Evolutionary conservation across 2,888 invertebrate genomes (phyloP).

Genomic region (Ormyrus rosae): DNA sequence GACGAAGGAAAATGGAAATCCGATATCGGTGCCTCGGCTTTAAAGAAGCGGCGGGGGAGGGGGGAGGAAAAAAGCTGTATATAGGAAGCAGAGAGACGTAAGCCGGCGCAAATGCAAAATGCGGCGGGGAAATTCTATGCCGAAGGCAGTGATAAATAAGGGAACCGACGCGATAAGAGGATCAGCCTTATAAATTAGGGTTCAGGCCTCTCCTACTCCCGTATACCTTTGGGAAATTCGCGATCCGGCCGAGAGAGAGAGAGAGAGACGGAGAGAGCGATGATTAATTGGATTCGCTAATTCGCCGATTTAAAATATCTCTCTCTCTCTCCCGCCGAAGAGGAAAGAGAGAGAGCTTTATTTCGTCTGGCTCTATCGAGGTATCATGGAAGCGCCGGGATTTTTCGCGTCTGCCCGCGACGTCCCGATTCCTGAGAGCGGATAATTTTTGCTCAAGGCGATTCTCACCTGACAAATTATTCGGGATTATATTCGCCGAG

Average conservation of each 20-base stretch:
- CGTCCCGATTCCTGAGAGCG: not conserved
- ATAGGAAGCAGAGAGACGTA: slow-evolving; percentile 8
- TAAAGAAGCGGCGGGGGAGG: slow-evolving; percentile 28
- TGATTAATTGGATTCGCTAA: slow-evolving; percentile 57
- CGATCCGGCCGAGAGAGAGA: slow-evolving; percentile 10
- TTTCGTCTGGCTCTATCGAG: slow-evolving; percentile 11
- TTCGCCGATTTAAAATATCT: slow-evolving; percentile 55
- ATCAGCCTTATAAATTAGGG: slow-evolving; percentile 59
- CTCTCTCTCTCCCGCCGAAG: not conserved
- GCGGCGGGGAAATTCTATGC: slow-evolving; percentile 41
- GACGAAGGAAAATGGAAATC: slow-evolving; percentile 51
- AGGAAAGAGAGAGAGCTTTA: not conserved
- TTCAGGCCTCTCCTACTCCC: slow-evolving; percentile 19
- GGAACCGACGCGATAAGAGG: slow-evolving; percentile 56
- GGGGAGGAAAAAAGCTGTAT: slow-evolving; percentile 5
- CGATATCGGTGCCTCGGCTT: slow-evolving; percentile 46
- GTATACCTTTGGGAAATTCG: slow-evolving; percentile 46
- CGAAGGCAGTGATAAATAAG: slow-evolving; percentile 56
- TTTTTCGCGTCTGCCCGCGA: not conserved
- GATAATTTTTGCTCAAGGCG: slow-evolving; percentile 2
- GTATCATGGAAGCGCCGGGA: not conserved
- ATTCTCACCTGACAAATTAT: no score
- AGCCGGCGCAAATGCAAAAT: slow-evolving; percentile 35
- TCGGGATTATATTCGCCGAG: no score
- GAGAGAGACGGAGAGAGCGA: not conserved